Evolutionary conservation across 2,113 vertebrate genomes (phyloP).

Genomic region (Lasiurus cinereus): DNA sequence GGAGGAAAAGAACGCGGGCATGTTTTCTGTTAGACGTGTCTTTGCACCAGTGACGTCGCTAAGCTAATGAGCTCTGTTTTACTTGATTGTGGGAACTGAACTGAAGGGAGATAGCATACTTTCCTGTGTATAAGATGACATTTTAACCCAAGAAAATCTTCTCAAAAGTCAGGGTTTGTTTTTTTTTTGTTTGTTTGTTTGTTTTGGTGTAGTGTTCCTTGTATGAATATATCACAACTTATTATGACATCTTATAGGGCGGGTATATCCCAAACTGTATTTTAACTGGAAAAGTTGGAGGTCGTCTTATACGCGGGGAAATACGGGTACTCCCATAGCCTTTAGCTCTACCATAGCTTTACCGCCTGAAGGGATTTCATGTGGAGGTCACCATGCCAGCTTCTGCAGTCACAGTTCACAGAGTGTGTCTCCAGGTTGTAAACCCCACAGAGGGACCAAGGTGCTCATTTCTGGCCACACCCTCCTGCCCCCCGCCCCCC

Average conservation of each 20-base stretch:
- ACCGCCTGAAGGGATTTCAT: neutral
- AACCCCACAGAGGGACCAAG: neutral
- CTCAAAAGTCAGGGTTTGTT: too few species aligned
- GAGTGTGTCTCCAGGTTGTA: neutral
- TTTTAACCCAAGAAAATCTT: too few species aligned
- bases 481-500: accelerated
- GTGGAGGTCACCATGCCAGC: neutral
- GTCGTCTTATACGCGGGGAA: too few species aligned
- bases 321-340: neutral
- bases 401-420: neutral
- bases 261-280: too few species aligned
- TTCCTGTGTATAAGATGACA: too few species aligned
- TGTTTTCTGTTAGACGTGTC: neutral
- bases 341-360: neutral
- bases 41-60: neutral
- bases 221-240: too few species aligned
- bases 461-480: neutral
- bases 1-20: neutral
- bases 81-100: neutral
- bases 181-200: too few species aligned
- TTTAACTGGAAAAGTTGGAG: too few species aligned
- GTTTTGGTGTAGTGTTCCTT: too few species aligned
- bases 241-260: too few species aligned
- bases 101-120: neutral
- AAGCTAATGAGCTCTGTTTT: neutral